Evolutionary conservation across 2,888 invertebrate genomes (phyloP).

Genomic region (Subacronicta megacephala): DNA sequence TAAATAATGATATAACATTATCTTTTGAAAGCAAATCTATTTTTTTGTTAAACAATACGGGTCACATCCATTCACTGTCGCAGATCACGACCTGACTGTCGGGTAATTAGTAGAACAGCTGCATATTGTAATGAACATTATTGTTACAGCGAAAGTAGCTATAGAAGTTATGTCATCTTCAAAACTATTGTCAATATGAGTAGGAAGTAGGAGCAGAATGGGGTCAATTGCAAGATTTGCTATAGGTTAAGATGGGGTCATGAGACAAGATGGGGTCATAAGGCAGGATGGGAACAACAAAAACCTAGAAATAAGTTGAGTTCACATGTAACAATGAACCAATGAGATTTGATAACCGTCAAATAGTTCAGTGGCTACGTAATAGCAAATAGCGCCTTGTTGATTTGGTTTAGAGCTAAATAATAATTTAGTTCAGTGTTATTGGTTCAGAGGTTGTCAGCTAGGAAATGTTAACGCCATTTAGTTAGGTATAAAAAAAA

Average conservation of each 20-base stretch:
- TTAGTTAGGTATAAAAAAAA: too few relatives aligned
- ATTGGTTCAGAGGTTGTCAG: too few relatives aligned
- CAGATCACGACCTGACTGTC: conserved; percentile 23
- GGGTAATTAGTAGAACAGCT: conserved; percentile 44
- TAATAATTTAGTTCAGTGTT: too few relatives aligned
- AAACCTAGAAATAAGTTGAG: neutral
- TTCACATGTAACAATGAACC: neutral
- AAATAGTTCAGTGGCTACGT: neutral
- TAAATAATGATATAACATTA: conserved; percentile 16
- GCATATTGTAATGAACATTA: conserved; percentile 29
- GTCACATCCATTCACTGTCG: conserved; percentile 27
- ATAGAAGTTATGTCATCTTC: conserved; percentile 11
- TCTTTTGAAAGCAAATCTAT: conserved; percentile 23
- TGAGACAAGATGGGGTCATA: neutral
- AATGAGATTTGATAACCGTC: neutral
- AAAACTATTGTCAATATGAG: conserved; percentile 2
- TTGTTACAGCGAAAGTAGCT: conserved; percentile 26
- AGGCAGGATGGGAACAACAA: neutral
- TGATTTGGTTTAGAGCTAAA: too few relatives aligned
- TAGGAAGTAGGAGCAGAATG: too few relatives aligned
- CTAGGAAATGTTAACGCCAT: too few relatives aligned
- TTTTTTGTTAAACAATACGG: conserved; percentile 30
- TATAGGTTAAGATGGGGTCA: neutral
- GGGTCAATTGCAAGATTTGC: too few relatives aligned
- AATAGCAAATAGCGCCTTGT: neutral